phyloP scores from a whole-genome alignment of 1,140 invertebrate genomes.

The Macrosteles quadrilineatus region DNA sequence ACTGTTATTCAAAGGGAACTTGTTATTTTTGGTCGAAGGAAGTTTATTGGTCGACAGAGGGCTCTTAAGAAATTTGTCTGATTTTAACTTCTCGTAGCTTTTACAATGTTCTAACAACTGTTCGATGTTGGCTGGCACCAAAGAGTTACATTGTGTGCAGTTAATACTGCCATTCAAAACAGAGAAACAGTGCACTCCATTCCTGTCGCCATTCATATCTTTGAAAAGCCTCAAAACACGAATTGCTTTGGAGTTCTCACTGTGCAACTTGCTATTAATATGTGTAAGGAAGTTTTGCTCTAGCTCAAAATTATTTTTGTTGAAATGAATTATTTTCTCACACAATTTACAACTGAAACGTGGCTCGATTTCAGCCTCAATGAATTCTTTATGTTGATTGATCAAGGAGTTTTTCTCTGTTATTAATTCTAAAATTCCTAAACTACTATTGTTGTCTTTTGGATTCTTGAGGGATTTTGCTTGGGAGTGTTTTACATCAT shows the following conservation, averaged over 20 bases:
- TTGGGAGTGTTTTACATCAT: background rate
- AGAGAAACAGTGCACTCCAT: background rate
- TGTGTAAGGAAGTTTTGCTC: background rate
- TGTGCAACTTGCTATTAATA: background rate
- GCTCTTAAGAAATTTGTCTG: too few species aligned
- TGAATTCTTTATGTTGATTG: background rate
- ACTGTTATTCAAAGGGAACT: too few species aligned
- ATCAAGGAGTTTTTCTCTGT: background rate
- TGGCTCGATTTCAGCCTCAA: background rate
- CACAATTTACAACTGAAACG: background rate
- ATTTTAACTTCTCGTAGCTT: too few species aligned
- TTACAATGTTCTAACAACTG: too few species aligned
- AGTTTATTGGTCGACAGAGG: too few species aligned
- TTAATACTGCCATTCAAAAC: background rate
- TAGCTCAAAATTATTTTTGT: background rate
- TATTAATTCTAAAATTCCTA: background rate
- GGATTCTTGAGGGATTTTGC: background rate
- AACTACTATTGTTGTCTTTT: background rate
- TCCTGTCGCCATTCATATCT: background rate
- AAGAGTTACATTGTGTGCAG: too few species aligned
- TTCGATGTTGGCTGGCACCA: too few species aligned
- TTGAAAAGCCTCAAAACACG: background rate
- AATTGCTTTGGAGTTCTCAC: background rate
- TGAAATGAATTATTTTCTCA: background rate
- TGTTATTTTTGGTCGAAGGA: too few species aligned